Percentiles rank a stretch among this genome's conserved stretches.
phyloP scores from a whole-genome alignment of 2,888 invertebrate genomes.

The Chromoteleia sp. region DNA sequence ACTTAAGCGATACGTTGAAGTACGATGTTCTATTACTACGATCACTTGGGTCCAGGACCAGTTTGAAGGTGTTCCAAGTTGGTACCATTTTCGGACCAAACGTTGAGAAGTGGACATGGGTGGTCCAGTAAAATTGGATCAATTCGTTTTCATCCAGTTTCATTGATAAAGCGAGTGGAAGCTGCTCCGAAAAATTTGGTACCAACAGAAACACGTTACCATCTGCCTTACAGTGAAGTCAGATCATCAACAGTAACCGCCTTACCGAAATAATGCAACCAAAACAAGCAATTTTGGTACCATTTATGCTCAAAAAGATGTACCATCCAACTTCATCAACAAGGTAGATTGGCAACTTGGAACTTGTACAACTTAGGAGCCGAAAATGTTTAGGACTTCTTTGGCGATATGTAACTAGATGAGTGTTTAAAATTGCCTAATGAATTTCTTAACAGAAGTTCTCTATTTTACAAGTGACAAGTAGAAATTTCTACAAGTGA shows the following conservation, averaged over 20 bases:
- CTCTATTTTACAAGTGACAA: background rate
- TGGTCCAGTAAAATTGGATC: background rate
- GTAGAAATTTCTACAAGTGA: background rate
- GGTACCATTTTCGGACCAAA: background rate
- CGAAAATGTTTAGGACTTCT: no score
- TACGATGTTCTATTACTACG: conserved; percentile 9
- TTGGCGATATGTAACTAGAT: no score
- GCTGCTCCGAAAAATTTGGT: background rate
- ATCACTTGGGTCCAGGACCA: conserved; percentile 7
- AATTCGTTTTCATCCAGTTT: background rate
- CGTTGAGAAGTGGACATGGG: background rate
- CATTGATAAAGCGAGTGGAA: background rate
- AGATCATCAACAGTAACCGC: no score
- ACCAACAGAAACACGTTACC: background rate
- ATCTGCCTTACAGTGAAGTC: no score
- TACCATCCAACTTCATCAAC: no score
- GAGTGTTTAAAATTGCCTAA: no score
- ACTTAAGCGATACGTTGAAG: conserved; percentile 7
- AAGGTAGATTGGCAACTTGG: no score
- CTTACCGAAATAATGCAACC: no score
- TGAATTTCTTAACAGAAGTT: no score
- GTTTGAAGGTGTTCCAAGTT: background rate
- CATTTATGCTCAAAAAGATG: no score
- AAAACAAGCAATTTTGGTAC: no score
- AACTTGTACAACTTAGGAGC: no score